Conservation (phyloP, 2,113 vertebrate species). For the Dicerorhinus sumatrensis region DNA sequence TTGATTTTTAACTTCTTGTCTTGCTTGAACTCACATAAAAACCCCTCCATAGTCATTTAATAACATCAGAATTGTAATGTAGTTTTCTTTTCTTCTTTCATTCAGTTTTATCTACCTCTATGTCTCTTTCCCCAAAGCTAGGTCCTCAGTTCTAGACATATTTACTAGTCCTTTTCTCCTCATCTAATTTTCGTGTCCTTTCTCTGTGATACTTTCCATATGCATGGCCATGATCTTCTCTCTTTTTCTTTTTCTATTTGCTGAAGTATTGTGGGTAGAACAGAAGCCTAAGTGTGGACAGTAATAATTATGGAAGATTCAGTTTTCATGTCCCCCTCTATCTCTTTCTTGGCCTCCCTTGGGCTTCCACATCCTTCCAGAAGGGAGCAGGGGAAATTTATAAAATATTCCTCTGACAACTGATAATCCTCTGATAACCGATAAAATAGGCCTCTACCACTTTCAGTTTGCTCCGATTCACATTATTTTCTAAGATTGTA, state of each 20-base stretch:
- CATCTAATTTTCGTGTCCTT: neutral
- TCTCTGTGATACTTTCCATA: neutral
- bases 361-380: neutral
- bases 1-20: neutral
- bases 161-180: neutral
- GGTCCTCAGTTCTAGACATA: neutral
- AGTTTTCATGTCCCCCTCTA: fast-evolving
- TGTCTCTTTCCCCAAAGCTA: too few species aligned
- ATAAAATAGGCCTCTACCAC: fast-evolving
- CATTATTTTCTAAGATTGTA: neutral
- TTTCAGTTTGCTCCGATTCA: neutral
- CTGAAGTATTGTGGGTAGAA: too few species aligned
- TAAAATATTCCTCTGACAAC: too few species aligned
- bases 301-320: too few species aligned
- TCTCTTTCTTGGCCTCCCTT: neutral
- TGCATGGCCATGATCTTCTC: neutral
- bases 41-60: neutral
- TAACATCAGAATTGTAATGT: neutral
- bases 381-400: too few species aligned
- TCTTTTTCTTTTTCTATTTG: neutral
- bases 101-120: neutral
- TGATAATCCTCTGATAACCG: too few species aligned
- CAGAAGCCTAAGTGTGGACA: neutral
- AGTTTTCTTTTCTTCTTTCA: neutral
- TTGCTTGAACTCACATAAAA: neutral